These are phyloP conservation scores for Macrophya annulata DNA, from an alignment of 2,888 invertebrate species.

Conservation along the genomic window DNA sequence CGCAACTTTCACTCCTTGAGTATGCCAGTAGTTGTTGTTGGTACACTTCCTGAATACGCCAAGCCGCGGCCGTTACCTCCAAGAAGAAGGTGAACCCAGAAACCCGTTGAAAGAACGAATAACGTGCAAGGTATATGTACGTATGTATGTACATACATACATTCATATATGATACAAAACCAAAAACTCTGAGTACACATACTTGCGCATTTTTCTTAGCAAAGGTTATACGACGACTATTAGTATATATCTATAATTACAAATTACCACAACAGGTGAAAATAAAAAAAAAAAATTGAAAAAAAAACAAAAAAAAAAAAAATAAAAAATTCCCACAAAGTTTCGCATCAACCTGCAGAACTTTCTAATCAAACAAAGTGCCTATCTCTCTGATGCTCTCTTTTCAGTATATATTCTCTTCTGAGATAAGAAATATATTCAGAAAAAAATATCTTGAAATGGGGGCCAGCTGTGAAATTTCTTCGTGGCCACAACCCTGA, in stretches of 20 bases:
- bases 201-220: neutral
- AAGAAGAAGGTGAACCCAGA: slow-evolving; percentile 30
- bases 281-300: too few species aligned
- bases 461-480: slow-evolving; percentile 64
- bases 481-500: slow-evolving; percentile 76
- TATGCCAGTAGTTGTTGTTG: slow-evolving; percentile 22
- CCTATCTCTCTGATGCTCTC: neutral
- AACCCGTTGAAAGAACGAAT: neutral
- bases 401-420: neutral
- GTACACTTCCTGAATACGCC: slow-evolving; percentile 46
- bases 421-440: neutral
- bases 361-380: slow-evolving; percentile 52
- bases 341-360: slow-evolving; percentile 25
- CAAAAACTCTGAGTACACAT: neutral
- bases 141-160: neutral
- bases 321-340: slow-evolving; percentile 7
- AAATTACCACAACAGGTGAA: slow-evolving; percentile 11
- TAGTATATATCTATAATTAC: slow-evolving; percentile 5
- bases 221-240: neutral
- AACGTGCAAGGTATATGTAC: neutral
- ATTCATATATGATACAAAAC: slow-evolving; percentile 22
- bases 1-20: slow-evolving; percentile 42
- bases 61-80: slow-evolving; percentile 32
- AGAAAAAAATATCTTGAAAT: neutral
- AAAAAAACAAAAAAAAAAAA: too few species aligned